Conservation (phyloP, 1,140 invertebrate species). For the Cydia strobilella region DNA sequence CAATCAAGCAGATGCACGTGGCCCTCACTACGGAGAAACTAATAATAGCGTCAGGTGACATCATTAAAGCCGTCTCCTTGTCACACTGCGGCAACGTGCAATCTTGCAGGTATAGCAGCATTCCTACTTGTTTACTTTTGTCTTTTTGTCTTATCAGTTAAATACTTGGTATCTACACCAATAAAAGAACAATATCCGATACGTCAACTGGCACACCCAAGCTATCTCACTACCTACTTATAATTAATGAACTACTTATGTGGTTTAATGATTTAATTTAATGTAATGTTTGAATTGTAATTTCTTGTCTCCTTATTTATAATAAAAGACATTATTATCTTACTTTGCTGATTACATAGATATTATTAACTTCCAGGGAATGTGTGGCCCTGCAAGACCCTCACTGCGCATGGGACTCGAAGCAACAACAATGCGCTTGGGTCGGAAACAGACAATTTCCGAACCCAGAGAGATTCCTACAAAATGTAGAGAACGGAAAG, state of each 20-base stretch:
- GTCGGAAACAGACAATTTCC: conserved; percentile 84
- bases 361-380: conserved; percentile 81
- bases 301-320: too few species aligned
- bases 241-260: too few species aligned
- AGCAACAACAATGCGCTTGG: conserved; percentile 86
- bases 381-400: conserved; percentile 97
- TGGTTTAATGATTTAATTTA: too few species aligned
- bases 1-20: conserved; percentile 88
- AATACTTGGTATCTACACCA: conserved; percentile 28
- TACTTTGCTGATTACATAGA: conserved; percentile 33
- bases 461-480: conserved; percentile 85
- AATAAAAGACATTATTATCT: too few species aligned
- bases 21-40: conserved; percentile 86
- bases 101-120: conserved; percentile 84
- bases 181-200: conserved; percentile 27
- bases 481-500: conserved; percentile 86
- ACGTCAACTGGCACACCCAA: conserved; percentile 18
- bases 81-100: conserved; percentile 89
- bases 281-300: too few species aligned
- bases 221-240: conserved; percentile 25
- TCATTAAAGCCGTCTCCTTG: conserved; percentile 92
- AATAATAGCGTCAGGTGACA: conserved; percentile 94
- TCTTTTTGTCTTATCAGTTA: conserved; percentile 1
- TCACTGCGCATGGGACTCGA: conserved; percentile 97
- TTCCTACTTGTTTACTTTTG: conserved; percentile 2